Base-by-base conservation (phyloP, 2,797 vertebrate species). In the Mionectes olivaceus region DNA sequence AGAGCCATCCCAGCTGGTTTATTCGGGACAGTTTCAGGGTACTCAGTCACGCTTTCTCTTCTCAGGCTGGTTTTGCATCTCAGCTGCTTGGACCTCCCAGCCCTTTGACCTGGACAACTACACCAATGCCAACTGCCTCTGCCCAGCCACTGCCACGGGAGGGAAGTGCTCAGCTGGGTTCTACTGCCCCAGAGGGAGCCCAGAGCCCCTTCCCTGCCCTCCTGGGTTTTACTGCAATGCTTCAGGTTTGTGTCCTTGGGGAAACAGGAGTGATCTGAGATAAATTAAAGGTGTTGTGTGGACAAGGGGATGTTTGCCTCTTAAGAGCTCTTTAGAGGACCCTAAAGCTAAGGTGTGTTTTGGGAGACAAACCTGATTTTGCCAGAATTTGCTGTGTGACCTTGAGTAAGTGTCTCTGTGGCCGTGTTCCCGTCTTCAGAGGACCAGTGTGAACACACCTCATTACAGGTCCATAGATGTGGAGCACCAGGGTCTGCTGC, bases 81-180 rank as follows among this genome's bases (percentile, higher is more conserved):
- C 98, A 1, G 99, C 99, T 61, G 99, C 99, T 3, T 99, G 99
- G 99, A 99, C 98, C 19, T 97, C 99, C 1, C 98, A 97, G 70
- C 99, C 99, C 17, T 99, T 99, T 61, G 99, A 99, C 96, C 97
- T 99, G 93, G 99, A 99, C 97, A 99, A 99, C 95, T 99, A 99
- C 96, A 99, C 99, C 92, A 99, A 95, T 12, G 97, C 98, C 78
- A 99, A 99, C 97, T 99, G 99, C 93, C 98, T 99, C 35, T 99
- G 99, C 82, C 99, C 99, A 10, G 99, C 99, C 82, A 99, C 99
- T 2, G 98, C 99, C 94, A 99, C 99, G 0, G 99, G 99, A 65
- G 99, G 99, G 25, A 99, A 98, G 96, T 99, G 99, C 90, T 97
- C 98, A 15, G 97, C 97, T 23, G 99, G 99, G 28, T 99, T 97